Evolutionary conservation across 35 echinoderm and acorn worm species (phyloP).

Genomic region (Lytechinus variegatus): DNA sequence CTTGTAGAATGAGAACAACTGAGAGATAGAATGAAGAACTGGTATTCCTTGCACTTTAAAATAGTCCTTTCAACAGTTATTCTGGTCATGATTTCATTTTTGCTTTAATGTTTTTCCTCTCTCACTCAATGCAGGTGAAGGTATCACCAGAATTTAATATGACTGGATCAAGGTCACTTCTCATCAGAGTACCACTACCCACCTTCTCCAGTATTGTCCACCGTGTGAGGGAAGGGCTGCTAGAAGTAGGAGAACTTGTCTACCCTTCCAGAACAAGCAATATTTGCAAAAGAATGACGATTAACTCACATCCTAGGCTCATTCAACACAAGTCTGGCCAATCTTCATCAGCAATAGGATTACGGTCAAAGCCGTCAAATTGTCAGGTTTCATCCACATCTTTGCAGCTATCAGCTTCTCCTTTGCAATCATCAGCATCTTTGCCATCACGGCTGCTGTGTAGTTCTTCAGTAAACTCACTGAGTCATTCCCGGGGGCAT

Average conservation of each 20-base stretch:
- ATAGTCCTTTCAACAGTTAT: too few species aligned
- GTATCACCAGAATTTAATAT: background rate
- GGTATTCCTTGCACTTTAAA: too few species aligned
- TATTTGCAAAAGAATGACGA: background rate
- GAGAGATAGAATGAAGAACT: too few species aligned
- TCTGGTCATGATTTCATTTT: background rate
- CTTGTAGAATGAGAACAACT: too few species aligned
- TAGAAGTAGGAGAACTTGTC: background rate
- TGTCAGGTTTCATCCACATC: too few species aligned
- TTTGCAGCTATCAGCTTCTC: background rate
- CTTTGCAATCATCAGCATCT: background rate
- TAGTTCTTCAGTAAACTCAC: background rate
- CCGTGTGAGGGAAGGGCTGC: background rate
- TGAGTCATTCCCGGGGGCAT: background rate
- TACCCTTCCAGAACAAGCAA: background rate
- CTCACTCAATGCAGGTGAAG: background rate
- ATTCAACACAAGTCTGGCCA: background rate
- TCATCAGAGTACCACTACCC: background rate
- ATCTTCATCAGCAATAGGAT: background rate
- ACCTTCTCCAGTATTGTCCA: background rate
- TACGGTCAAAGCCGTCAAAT: too few species aligned
- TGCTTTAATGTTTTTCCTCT: background rate
- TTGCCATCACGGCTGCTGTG: background rate
- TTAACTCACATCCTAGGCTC: background rate
- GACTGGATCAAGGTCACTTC: background rate